Base-by-base conservation (phyloP, 2,113 vertebrate genomes). In the Indicator maculatus region DNA sequence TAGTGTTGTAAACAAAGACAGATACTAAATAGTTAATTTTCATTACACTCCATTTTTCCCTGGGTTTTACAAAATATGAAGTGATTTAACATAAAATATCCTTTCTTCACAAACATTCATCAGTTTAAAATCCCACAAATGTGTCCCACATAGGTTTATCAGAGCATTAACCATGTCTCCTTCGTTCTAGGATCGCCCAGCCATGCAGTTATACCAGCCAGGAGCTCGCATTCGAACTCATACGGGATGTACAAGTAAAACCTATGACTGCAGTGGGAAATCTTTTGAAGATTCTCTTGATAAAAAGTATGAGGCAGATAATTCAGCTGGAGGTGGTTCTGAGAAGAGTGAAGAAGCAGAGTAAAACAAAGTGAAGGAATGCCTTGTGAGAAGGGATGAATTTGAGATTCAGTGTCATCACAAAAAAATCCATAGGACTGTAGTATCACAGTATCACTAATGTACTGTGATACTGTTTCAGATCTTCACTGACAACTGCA, bases 191-290 rank as follows among this genome's bases (percentile, higher is more conserved):
- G 99, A 99, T 95, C 98, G 98, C 31, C 98, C 98, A 10, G 98
- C 98, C 94, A 98, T 99, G 98, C 99, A 99, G 98, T 95, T 99
- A 15, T 99, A 99, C 93, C 98, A 99, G 96, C 98, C 99, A 19
- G 98, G 99, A 66, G 97, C 98, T 65, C 98, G 98, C 92, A 98
- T 98, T 93, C 98, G 98, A 95, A 98, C 98, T 39, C 98, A 97
- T 73, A 90, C 93, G 97, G 98, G 97, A 73, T 98, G 97, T 31
- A 95, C 97, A 39, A 98, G 97, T 93, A 99, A 98, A 97, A 93
- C 93, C 83, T 98, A 96, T 6, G 98, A 99, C 88, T 98, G 97
- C 93, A 75, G 93, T 55, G 97, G 97, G 56, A 98, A 96, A 92
- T 92, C 96, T 14, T 97, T 98, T 5, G 98, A 99, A 90, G 97